phyloP scores from a whole-genome alignment of 2,888 invertebrate genomes.

The Idaea aversata region DNA sequence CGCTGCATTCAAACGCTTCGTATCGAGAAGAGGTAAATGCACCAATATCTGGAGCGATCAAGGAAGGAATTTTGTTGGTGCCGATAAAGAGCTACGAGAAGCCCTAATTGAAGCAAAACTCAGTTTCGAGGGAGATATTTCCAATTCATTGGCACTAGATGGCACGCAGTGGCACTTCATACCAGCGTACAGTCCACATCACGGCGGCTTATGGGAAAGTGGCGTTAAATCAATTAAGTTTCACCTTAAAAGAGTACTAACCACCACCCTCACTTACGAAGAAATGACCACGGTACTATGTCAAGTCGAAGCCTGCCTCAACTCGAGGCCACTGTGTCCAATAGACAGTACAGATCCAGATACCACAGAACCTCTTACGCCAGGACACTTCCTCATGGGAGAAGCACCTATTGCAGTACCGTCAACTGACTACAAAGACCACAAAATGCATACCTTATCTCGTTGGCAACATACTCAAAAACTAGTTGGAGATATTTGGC shows the following conservation, averaged over 20 bases:
- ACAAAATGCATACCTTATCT: constrained; percentile 15
- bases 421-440: constrained; percentile 12
- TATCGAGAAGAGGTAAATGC: too few relatives aligned
- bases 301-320: constrained; percentile 17
- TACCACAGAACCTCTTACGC: constrained; percentile 23
- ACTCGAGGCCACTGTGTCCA: constrained; percentile 14
- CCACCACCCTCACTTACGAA: constrained; percentile 9
- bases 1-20: too few relatives aligned
- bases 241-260: constrained; percentile 6
- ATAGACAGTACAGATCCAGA: constrained; percentile 8
- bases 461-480: constrained; percentile 31
- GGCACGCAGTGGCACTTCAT: constrained; percentile 17
- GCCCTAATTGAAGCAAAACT: too few relatives aligned
- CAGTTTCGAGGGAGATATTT: too few relatives aligned
- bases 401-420: constrained; percentile 26
- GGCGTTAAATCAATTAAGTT: constrained; percentile 6
- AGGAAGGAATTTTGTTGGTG: too few relatives aligned
- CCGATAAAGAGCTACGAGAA: too few relatives aligned
- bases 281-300: constrained; percentile 11
- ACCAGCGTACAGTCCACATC: constrained; percentile 14
- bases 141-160: too few relatives aligned
- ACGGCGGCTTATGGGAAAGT: constrained; percentile 9
- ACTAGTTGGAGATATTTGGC: constrained; percentile 30
- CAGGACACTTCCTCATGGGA: constrained; percentile 31
- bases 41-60: too few relatives aligned